phyloP scores from a whole-genome alignment of 2,888 invertebrate genomes.

The Amphipyra berbera region DNA sequence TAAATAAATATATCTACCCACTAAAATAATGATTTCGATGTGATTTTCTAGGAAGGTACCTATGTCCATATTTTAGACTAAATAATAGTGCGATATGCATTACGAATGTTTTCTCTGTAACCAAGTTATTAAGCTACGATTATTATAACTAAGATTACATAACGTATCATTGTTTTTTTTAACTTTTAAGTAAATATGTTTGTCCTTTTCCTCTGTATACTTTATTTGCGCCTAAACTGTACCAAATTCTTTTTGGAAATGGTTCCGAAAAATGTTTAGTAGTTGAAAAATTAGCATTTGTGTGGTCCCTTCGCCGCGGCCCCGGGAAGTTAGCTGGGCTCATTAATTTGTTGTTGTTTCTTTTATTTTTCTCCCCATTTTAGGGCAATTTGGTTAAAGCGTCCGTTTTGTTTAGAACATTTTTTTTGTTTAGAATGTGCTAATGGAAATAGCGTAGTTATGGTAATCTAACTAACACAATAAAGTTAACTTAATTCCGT shows the following conservation, averaged over 20 bases:
- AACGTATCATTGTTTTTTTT: too few relatives aligned
- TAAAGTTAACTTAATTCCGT: neutral
- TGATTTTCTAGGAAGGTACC: too few relatives aligned
- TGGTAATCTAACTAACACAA: constrained; percentile 23
- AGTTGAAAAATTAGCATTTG: constrained; percentile 79
- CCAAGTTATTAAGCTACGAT: too few relatives aligned
- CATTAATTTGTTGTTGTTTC: constrained; percentile 70
- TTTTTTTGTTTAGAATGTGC: constrained; percentile 38
- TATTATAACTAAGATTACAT: too few relatives aligned
- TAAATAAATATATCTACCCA: too few relatives aligned
- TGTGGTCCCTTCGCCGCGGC: constrained; percentile 61
- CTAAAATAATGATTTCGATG: too few relatives aligned
- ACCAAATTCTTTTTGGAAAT: constrained; percentile 64
- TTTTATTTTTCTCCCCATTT: constrained; percentile 56
- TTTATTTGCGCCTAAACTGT: constrained; percentile 50
- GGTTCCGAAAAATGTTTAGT: constrained; percentile 80
- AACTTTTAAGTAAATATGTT: too few relatives aligned
- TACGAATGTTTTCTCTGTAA: too few relatives aligned
- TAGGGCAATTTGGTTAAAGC: constrained; percentile 61
- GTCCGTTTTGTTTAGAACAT: constrained; percentile 31
- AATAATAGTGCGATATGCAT: too few relatives aligned
- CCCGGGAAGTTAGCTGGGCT: constrained; percentile 51
- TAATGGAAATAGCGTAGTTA: constrained; percentile 45
- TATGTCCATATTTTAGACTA: too few relatives aligned
- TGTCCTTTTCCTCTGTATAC: neutral